Base-by-base conservation (phyloP, 2,113 vertebrate species). In the Carassius carassius region DNA sequence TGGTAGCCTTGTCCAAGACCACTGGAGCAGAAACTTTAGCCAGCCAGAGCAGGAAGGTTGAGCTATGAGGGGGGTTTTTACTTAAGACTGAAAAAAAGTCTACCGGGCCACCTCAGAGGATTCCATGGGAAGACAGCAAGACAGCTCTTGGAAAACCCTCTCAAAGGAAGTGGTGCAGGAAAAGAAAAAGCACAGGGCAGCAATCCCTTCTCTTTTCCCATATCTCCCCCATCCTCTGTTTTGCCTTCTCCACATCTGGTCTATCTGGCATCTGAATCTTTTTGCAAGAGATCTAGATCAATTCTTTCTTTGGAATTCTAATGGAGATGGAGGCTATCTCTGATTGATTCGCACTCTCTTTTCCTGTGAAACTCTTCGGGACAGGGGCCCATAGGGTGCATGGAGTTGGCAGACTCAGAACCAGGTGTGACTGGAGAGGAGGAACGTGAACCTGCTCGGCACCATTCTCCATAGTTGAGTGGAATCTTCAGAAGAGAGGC, bases 11-110 rank as follows among this genome's bases (percentile, higher is more conserved):
- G 97, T 98, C 94, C 94, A 69, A 89, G 95, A 85, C 93, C 91
- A 92, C 92, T 95, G 96, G 95, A 96, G 96, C 97, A 97, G 97
- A 99, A 98, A 97, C 90, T 93, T 93, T 93, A 93, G 94, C 94
- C 92, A 93, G 88, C 90, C 80, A 69, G 89, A 88, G 89, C 84
- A 70, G 88, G 92, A 65, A 19, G 87, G 86, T 84, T 85, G 84
- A 80, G 76, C 82, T 72, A 76, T 78, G 84, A 82, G 83, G 90
- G 90, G 85, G 37, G 88, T 23, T 76, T 76, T 81, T 58, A 87
- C 89, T 87, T 90, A 32, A 78, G 83, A 29, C 13, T 56, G 49
- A 41, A 69, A 63, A 84, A 82, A 35, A 78, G 56, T 92, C 5
- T 91, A 90, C 86, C 78, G 58, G 95, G 95, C 95, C 94, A 95